Conservation (phyloP, 2,113 vertebrate species). For the Urocolius indicus region DNA sequence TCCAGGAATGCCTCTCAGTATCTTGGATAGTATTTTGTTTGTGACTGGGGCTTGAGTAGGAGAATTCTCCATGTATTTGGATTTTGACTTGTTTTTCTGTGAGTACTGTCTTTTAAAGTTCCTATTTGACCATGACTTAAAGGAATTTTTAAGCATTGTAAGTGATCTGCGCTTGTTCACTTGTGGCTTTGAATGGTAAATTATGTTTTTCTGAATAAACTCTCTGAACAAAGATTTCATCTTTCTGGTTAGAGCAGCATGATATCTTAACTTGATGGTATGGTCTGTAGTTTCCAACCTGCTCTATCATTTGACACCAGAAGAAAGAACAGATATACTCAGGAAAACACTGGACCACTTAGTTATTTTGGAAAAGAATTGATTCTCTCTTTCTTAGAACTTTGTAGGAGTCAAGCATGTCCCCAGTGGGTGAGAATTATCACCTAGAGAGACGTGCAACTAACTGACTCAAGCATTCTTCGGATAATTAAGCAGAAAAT, state of each 20-base stretch:
- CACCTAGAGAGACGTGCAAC: neutral
- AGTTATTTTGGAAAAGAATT: neutral
- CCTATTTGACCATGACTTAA: neutral
- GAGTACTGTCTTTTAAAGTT: neutral
- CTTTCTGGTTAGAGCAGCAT: neutral
- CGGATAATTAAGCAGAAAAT: neutral
- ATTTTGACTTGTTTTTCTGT: neutral
- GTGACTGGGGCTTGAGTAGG: neutral
- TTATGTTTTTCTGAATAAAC: neutral
- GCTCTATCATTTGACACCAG: accelerated
- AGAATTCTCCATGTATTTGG: neutral
- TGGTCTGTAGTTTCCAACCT: neutral
- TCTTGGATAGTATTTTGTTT: neutral
- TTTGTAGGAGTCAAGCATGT: neutral
- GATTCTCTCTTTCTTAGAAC: neutral
- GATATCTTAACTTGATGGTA: neutral
- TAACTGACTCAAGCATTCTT: neutral
- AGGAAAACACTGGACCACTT: neutral
- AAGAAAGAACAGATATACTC: neutral
- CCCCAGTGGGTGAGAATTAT: neutral
- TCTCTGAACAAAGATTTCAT: neutral
- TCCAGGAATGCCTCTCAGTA: neutral
- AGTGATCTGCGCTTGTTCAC: neutral
- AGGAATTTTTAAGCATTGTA: neutral
- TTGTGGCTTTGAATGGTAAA: neutral